phyloP scores from a whole-genome alignment of 2,113 vertebrate genomes.

The Thermophis baileyi region DNA sequence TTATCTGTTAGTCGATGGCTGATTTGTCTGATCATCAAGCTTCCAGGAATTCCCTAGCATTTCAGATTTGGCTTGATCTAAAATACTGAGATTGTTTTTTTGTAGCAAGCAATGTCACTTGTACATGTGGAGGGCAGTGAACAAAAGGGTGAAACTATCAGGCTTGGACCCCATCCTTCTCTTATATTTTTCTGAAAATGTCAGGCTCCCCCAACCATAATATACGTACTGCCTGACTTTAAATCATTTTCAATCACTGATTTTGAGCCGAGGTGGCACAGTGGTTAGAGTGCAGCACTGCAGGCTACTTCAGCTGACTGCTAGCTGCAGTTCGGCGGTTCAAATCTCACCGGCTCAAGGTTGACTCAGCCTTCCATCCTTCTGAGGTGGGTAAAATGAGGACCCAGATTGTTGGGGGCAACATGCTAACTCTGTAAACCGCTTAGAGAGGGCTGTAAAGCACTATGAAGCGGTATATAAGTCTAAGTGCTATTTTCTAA shows the following conservation, averaged over 20 bases:
- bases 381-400: no score
- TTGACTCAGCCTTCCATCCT: no score
- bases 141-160: not conserved
- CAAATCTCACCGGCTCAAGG: no score
- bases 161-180: not conserved
- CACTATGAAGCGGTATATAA: no score
- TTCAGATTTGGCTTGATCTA: not conserved
- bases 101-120: not conserved
- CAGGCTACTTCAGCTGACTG: no score
- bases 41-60: not conserved
- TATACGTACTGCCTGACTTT: not conserved
- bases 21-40: not conserved
- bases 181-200: not conserved
- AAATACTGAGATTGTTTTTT: not conserved
- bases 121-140: not conserved
- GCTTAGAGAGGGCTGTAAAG: no score
- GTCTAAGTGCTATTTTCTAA: no score
- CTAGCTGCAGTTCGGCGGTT: no score
- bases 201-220: not conserved
- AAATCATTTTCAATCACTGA: not conserved
- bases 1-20: not conserved
- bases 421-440: no score
- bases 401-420: no score
- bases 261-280: no score
- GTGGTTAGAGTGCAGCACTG: no score